Base-by-base conservation (phyloP, 2,113 vertebrate genomes). In the Monopterus albus region DNA sequence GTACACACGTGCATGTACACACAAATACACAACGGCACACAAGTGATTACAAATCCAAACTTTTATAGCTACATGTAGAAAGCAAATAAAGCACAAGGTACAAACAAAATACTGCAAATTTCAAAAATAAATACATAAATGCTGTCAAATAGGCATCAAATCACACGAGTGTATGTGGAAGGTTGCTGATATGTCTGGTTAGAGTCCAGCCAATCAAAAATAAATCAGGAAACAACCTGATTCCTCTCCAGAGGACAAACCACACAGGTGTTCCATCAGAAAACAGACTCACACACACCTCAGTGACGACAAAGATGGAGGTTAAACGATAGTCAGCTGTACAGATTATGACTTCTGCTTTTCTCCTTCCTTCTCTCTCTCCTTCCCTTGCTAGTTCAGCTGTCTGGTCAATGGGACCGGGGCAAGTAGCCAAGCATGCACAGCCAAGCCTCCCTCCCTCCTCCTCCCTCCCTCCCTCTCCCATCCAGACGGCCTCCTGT, bases 401-500 rank as follows among this genome's bases (percentile, higher is more conserved):
- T 96, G 95, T 96, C 94, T 94, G 95, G 95, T 96, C 94, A 94
- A 95, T 95, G 95, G 94, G 95, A 95, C 94, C 89, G 91, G 81
- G 95, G 95, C 96, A 94, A 92, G 94, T 93, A 91, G 95, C 95
- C 95, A 96, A 94, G 91, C 82, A 81, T 93, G 93, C 90, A 93
- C 91, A 95, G 94, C 94, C 82, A 86, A 84, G 31, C 36, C 74
- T 31, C 73, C 78, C 82, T 18, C 38, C 45, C 55, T 8, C 20
- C 39, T 35, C 23, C 12, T 8, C 39, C 58, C 55, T 33, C 33
- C 6, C 23, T 31, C 43, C 59, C 78, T 63, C 78, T 72, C 75
- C 69, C 85, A 71, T 81, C 83, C 86, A 89, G 84, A 87, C 82
- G 72, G 85, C 84, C 89, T 85, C 86, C 89, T 81, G 89, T 90